Base-by-base conservation (phyloP, 2,888 invertebrate species). In the Meiosimyza platycephala region DNA sequence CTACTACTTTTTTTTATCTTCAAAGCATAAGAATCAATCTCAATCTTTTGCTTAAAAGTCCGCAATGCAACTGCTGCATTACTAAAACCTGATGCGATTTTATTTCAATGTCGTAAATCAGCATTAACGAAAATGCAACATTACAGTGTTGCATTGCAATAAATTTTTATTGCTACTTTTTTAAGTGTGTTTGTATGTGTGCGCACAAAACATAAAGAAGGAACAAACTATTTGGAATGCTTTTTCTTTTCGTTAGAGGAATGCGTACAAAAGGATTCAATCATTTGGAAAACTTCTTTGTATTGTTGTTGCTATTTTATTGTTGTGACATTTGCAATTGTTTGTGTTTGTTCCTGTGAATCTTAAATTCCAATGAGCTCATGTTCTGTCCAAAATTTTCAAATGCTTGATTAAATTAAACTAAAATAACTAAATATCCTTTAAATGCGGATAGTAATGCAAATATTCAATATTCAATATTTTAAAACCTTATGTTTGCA, bases 111-210 rank as follows among this genome's bases (percentile, higher is more conserved):
- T 64, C 64, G 64, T 64, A 64, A 64, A 64, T 64, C 64, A 51
- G 64, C 64, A 64, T 50, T 22, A 64, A 51, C 60, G 40, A 55
- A 69, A 51, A 50, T 50, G 69, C 60, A 69, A 60, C 59, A 60
- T 52, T 40, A 52, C 66, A 54, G 54, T 55, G 47, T 66, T 66
- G 54, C 55, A 66, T 48, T 66, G 54, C 40, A 18, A 54, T 50
- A 64, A 64, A 64, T 64, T 64, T 50, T 64, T 64, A 51, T 51
- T 40, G 47, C 50, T 15, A 18, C 15, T 51, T 51, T 50, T 18
- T 33, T n/a, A 12, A 16, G 62, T 16, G 15, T 13, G 64, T 22
- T 7, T 40, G 40, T 28, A 3, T 4, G 28, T 28, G 40, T 2
- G 9, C 40, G 1, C 5, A 40, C 9, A 40, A 40, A 9, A 9